Evolutionary conservation across 2,797 vertebrate genomes (phyloP), one percentile per base, ranked within the genome.

Genomic region (Capromys pilorides): DNA sequence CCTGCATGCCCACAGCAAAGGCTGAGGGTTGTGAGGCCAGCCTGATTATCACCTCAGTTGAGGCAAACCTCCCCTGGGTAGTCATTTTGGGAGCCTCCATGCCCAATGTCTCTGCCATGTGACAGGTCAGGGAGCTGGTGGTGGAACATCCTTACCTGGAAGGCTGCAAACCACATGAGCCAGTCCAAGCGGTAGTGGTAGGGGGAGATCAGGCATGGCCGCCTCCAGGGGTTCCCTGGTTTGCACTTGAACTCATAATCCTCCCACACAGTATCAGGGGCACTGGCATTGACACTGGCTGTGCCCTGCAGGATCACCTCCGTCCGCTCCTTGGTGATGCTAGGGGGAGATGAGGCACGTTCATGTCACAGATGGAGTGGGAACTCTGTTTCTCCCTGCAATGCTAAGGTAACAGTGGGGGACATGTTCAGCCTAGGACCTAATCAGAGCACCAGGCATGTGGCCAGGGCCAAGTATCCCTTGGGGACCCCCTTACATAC

Each of bases 131-230:
- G 16, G 78, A 57, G 33, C 31, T 18, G 13, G 49, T 54, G 33
- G 51, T n/a, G 21, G 51, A 57, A n/a, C 11, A 11, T 36, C 62
- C n/a, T 82, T 12, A 99, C 99, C 99, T 99, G 99, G 97, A 99
- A 99, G 57, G 99, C 99, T 0, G 99, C 99, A 0, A 99, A 99
- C 99, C 99, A 99, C 99, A 99, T 99, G 45, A 99, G 99, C 99
- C 99, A 99, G 98, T 99, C 99, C 24, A 99, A 99, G 73, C 99
- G 98, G 97, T 99, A 99, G 98, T 99, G 99, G 97, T 99, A 99
- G 0, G 99, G 99, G 0, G 98, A 99, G 84, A 99, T 98, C 78
- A 99, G 97, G 97, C 99, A 99, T 0, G 99, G 99, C 6, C 98
- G 98, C 61, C 98, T 96, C 91, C 96, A 96, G 83, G 98, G 1